Base-by-base conservation (phyloP, 53 echinoderm and acorn worm species). In the Apostichopus leukothele region DNA sequence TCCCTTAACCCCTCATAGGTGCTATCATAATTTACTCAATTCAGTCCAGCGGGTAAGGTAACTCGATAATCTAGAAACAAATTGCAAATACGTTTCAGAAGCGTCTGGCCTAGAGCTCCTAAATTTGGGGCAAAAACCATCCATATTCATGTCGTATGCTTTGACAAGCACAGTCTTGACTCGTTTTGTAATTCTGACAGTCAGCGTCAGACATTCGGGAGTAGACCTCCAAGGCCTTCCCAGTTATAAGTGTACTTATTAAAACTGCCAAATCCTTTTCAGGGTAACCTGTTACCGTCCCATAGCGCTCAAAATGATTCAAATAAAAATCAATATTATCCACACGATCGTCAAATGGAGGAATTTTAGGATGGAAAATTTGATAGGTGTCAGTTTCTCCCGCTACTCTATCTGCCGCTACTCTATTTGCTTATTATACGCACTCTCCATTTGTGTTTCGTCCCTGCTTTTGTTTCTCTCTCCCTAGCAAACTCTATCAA, bases 241-340 rank as follows among this genome's bases (percentile, higher is more conserved):
- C 67, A 4, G 67, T 67, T 10, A 67, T 8, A 10, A 67, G 67
- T 4, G 13, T 12, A 13, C n/a, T 67, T 5, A 67, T 10, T 18
- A 67, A 18, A 10, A 67, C 13, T 18, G 67, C 67, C 67, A 10
- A 67, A 67, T 67, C 67, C n/a, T 14, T 4, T 67, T 67, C 10
- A 10, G 9, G 11, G 13, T 67, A 67, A 51, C 90, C 89, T 54
- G 89, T 61, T 51, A 59, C 26, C 7, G 63, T 71, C 26, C 89
- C 94, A 87, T 89, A 91, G 61, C 89, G 83, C 76, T 92, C 91
- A 89, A 94, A 92, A 14, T 91, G 86, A 66, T 80, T 86, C 12
- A 94, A 67, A 61, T 92, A 92, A 20, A 87, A 88, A 83, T 94
- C 94, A 59, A 94, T 87, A 26, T 92, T 92, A 86, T 94, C 92